Conservation (phyloP, 1,140 invertebrate species). For the Eulimnadia texana region DNA sequence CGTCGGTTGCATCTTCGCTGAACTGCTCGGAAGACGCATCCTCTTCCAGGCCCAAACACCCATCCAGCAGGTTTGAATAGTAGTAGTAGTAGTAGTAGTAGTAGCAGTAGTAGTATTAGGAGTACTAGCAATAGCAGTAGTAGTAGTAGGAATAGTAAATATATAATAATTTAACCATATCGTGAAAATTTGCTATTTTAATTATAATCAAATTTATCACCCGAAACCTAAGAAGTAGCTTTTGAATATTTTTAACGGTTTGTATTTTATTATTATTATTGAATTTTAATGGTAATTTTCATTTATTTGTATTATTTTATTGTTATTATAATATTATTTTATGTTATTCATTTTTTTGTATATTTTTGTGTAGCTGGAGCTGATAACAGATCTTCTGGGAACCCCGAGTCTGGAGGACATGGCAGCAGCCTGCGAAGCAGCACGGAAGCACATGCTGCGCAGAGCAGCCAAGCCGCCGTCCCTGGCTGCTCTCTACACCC, state of each 20-base stretch:
- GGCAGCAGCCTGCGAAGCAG: slow-evolving; percentile 89
- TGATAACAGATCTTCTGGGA: slow-evolving; percentile 92
- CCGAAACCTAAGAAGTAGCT: too few relatives aligned
- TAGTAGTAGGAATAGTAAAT: too few relatives aligned
- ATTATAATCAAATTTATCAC: too few relatives aligned
- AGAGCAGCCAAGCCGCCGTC: slow-evolving; percentile 75
- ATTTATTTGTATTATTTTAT: not conserved
- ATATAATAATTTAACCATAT: not conserved
- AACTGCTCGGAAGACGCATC: slow-evolving; percentile 83
- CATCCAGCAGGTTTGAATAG: slow-evolving; percentile 64
- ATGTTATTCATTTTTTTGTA: slow-evolving; percentile 4
- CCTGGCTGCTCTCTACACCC: slow-evolving; percentile 75
- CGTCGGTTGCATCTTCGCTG: slow-evolving; percentile 98
- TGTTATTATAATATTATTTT: slow-evolving; percentile 18
- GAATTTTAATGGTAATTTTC: not conserved
- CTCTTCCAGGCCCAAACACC: slow-evolving; percentile 93
- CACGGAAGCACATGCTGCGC: slow-evolving; percentile 79
- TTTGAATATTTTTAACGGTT: slow-evolving; percentile 13
- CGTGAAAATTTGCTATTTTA: too few relatives aligned
- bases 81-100: too few relatives aligned
- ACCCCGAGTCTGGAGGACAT: slow-evolving; percentile 93
- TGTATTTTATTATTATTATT: not conserved
- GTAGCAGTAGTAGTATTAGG: too few relatives aligned
- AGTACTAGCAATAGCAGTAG: too few relatives aligned
- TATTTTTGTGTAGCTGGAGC: slow-evolving; percentile 56